Conservation (phyloP, 1,140 invertebrate species). For the Tetramorium simillimum region DNA sequence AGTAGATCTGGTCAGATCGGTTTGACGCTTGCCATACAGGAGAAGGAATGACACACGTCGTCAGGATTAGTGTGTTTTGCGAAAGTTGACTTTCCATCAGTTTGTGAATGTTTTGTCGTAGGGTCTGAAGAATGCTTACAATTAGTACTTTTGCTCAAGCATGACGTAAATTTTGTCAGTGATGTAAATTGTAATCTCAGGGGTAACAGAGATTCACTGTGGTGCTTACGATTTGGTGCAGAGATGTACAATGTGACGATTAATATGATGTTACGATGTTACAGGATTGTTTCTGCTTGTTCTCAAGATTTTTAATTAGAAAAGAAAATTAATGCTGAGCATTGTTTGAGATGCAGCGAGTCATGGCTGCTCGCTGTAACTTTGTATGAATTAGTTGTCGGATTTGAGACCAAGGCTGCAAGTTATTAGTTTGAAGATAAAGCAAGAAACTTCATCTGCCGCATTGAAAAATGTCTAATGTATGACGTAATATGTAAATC, state of each 20-base stretch:
- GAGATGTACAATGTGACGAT: background rate
- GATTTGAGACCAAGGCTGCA: background rate
- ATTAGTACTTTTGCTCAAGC: background rate
- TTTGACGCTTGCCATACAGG: background rate
- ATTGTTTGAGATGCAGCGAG: background rate
- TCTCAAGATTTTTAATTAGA: conserved; percentile 8
- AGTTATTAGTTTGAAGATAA: background rate
- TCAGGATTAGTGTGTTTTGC: background rate
- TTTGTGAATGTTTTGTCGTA: background rate
- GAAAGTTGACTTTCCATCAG: background rate
- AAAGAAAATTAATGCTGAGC: background rate
- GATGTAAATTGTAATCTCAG: background rate
- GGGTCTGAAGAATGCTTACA: background rate
- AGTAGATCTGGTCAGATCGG: background rate
- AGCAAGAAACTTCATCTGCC: background rate
- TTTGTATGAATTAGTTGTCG: background rate
- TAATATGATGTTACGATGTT: conserved; percentile 19
- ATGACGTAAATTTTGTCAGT: background rate
- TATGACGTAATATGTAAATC: background rate
- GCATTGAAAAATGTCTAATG: background rate
- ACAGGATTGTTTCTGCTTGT: background rate
- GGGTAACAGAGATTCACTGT: background rate
- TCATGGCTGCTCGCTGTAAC: background rate
- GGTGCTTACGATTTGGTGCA: background rate
- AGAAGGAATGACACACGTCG: background rate